Evolutionary conservation across 2,888 invertebrate species (phyloP).

Genomic region (Seira ritae): DNA sequence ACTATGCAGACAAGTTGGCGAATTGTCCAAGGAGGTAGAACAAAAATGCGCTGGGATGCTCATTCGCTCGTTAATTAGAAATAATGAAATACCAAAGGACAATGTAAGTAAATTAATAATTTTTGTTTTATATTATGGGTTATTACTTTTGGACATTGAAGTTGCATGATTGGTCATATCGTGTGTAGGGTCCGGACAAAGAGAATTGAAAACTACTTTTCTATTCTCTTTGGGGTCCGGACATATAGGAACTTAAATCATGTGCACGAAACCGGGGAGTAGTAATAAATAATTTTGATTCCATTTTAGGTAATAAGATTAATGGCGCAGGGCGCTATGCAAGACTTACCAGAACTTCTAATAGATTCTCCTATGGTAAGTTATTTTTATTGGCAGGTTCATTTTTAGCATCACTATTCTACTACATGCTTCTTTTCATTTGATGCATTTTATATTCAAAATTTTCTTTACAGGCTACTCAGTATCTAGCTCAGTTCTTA

Average conservation of each 20-base stretch:
- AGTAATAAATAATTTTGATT: not conserved
- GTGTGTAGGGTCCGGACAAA: too few relatives aligned
- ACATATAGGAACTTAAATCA: too few relatives aligned
- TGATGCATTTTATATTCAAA: too few relatives aligned
- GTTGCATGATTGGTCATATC: too few relatives aligned
- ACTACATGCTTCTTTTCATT: not conserved
- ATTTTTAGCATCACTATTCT: not conserved
- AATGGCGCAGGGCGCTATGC: constrained; percentile 68
- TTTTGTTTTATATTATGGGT: not conserved
- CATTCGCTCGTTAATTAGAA: constrained; percentile 68
- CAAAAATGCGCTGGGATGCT: constrained; percentile 70
- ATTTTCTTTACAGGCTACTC: constrained; percentile 54
- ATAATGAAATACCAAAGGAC: constrained; percentile 59
- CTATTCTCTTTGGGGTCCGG: too few relatives aligned
- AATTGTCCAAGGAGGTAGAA: constrained; percentile 69
- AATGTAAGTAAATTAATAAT: constrained; percentile 48
- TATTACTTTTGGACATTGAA: not conserved
- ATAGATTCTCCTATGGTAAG: constrained; percentile 72
- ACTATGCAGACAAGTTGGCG: constrained; percentile 68
- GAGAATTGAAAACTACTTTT: too few relatives aligned
- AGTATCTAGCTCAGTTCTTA: constrained; percentile 70
- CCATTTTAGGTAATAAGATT: constrained; percentile 63
- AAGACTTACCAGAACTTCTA: constrained; percentile 70
- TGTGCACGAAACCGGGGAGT: too few relatives aligned
- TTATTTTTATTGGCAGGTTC: not conserved